These are phyloP conservation scores for Berghia stephanieae DNA, from an alignment of 1,140 invertebrate genomes.

Conservation along the genomic window DNA sequence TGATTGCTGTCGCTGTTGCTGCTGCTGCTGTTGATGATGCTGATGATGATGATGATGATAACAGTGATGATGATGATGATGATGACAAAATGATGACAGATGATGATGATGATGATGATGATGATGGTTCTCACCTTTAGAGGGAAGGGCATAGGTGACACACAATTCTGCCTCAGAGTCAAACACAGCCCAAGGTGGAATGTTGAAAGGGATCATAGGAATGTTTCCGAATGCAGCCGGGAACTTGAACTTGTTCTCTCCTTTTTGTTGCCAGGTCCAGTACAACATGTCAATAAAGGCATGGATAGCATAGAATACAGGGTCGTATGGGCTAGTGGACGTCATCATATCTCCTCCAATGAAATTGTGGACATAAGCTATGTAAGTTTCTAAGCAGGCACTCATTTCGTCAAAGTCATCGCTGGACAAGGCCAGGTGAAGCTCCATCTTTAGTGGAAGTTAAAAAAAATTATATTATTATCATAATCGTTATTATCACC, in stretches of 20 bases:
- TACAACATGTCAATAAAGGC: conserved; percentile 61
- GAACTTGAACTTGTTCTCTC: conserved; percentile 56
- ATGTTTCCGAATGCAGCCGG: conserved; percentile 57
- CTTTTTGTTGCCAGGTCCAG: conserved; percentile 59
- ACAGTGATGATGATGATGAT: too few species aligned
- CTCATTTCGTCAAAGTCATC: conserved; percentile 60
- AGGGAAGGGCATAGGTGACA: conserved; percentile 42
- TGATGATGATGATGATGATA: too few species aligned
- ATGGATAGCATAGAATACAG: conserved; percentile 59
- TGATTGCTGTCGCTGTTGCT: too few species aligned
- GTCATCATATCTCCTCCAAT: conserved; percentile 63
- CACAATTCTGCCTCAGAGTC: conserved; percentile 55
- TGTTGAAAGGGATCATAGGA: conserved; percentile 61
- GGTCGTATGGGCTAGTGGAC: conserved; percentile 55
- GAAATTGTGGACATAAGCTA: conserved; percentile 56
- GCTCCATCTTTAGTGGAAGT: too few species aligned
- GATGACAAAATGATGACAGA: too few species aligned
- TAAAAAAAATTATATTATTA: too few species aligned
- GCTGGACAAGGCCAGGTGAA: conserved; percentile 53
- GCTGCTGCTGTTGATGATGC: too few species aligned
- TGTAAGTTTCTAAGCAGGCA: conserved; percentile 51
- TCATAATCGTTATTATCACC: too few species aligned
- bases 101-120: too few species aligned
- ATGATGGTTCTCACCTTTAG: conserved; percentile 48
- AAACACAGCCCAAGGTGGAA: conserved; percentile 52